phyloP scores from a whole-genome alignment of 2,113 vertebrate species.

The Sinocyclocheilus grahami region DNA sequence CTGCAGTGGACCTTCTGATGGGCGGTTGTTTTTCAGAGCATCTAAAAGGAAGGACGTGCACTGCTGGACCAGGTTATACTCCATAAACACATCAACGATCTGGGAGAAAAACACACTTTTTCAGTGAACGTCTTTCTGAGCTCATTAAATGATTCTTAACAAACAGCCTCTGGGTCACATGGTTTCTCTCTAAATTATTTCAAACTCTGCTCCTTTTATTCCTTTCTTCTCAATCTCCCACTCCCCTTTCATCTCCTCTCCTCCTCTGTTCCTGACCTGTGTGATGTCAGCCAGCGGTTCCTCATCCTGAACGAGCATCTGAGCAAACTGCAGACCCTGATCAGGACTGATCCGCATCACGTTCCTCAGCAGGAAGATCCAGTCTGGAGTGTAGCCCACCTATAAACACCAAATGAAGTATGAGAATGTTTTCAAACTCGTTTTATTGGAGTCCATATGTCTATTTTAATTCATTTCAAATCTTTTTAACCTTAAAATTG shows the following conservation, averaged over 20 bases:
- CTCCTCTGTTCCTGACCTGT: constrained; percentile 79
- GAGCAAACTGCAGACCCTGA: constrained; percentile 96
- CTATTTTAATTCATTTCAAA: no score
- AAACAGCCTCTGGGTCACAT: background rate
- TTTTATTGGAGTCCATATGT: background rate
- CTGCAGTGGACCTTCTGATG: constrained; percentile 93
- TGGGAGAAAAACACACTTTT: constrained; percentile 57
- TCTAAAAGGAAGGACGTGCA: constrained; percentile 96
- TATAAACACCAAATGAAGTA: constrained; percentile 54
- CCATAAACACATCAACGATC: constrained; percentile 99
- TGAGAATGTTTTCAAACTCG: background rate
- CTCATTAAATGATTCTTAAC: background rate
- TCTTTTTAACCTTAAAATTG: background rate
- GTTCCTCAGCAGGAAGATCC: constrained; percentile 97
- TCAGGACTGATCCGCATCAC: constrained; percentile 97
- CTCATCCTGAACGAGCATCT: constrained; percentile 98
- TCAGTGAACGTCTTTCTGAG: background rate
- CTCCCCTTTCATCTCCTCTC: background rate
- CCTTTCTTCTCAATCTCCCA: background rate
- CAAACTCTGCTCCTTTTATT: no score
- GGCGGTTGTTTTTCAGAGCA: constrained; percentile 95
- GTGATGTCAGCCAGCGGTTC: constrained; percentile 98
- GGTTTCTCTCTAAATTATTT: background rate
- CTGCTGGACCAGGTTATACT: constrained; percentile 98
- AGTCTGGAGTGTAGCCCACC: constrained; percentile 98